phyloP scores from a whole-genome alignment of 2,888 invertebrate genomes.

The Hypomecis atomaria region DNA sequence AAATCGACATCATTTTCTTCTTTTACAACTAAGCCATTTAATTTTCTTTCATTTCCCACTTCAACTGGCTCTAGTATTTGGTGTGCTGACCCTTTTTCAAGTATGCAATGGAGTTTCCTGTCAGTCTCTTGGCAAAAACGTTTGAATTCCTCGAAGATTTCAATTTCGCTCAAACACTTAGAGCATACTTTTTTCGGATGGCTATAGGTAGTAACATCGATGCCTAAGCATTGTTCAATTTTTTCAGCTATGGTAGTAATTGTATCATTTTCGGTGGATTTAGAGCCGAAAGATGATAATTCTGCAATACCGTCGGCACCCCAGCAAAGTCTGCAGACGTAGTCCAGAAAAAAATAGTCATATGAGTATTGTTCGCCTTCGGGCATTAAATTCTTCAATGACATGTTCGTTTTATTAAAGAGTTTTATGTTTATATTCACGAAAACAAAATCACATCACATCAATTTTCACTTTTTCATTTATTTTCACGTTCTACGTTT shows the following conservation, averaged over 20 bases:
- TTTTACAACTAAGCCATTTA: slow-evolving; percentile 11
- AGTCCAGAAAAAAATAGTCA: slow-evolving; percentile 65
- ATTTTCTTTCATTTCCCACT: slow-evolving; percentile 28
- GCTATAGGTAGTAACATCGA: slow-evolving; percentile 53
- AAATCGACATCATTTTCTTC: slow-evolving; percentile 20
- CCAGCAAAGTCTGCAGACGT: slow-evolving; percentile 74
- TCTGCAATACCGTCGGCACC: slow-evolving; percentile 54
- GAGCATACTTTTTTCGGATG: slow-evolving; percentile 63
- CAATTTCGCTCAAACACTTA: slow-evolving; percentile 59
- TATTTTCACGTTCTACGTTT: no score
- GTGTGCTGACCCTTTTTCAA: slow-evolving; percentile 34
- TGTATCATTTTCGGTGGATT: slow-evolving; percentile 38
- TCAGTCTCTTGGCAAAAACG: slow-evolving; percentile 62
- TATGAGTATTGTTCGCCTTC: slow-evolving; percentile 56
- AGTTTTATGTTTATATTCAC: no score
- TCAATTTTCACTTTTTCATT: slow-evolving; percentile 7
- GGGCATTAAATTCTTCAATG: slow-evolving; percentile 43
- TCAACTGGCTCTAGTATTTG: slow-evolving; percentile 2
- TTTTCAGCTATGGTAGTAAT: slow-evolving; percentile 50
- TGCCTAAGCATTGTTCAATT: slow-evolving; percentile 63
- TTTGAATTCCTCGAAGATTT: slow-evolving; percentile 66
- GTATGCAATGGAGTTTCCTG: slow-evolving; percentile 55
- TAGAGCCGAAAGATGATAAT: slow-evolving; percentile 43
- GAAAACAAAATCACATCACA: not conserved
- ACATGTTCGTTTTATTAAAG: slow-evolving; percentile 37